These are phyloP conservation scores for Smithornis capensis DNA, from an alignment of 2,113 vertebrate genomes.

Conservation along the genomic window DNA sequence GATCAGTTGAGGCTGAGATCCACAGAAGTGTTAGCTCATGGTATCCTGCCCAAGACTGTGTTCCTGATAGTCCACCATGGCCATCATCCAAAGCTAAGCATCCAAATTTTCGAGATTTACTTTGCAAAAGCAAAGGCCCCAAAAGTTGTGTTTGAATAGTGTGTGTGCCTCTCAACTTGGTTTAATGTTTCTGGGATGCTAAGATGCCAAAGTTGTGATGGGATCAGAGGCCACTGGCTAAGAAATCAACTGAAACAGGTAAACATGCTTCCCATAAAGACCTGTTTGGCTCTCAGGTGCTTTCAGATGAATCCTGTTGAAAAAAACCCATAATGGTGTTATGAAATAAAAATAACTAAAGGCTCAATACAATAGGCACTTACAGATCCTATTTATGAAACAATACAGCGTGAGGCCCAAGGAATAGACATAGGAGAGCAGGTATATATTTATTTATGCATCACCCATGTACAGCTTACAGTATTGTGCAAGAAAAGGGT, in stretches of 20 bases:
- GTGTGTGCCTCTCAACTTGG: fast-evolving
- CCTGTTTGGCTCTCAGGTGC: not conserved
- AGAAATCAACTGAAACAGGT: not conserved
- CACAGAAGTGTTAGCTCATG: not conserved
- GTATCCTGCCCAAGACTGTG: not conserved
- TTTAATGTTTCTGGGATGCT: not conserved
- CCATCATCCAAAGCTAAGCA: not conserved
- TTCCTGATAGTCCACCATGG: not conserved
- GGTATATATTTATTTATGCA: not conserved
- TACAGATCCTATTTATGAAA: not conserved
- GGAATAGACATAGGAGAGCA: not conserved
- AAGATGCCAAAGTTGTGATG: not conserved
- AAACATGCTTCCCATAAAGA: not conserved
- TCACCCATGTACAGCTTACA: not conserved
- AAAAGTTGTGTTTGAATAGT: not conserved
- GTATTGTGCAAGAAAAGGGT: not conserved
- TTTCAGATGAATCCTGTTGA: not conserved
- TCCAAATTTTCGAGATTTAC: not conserved
- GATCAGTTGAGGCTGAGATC: not conserved
- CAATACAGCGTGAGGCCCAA: not conserved
- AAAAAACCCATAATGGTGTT: not conserved
- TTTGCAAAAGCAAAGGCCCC: not conserved
- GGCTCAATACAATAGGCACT: not conserved
- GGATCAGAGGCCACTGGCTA: not conserved
- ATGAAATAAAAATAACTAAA: slow-evolving; percentile 8